Percentiles rank a stretch among this genome's conserved stretches.
phyloP scores from a whole-genome alignment of 2,113 vertebrate genomes.

The Malaclemys terrapin region DNA sequence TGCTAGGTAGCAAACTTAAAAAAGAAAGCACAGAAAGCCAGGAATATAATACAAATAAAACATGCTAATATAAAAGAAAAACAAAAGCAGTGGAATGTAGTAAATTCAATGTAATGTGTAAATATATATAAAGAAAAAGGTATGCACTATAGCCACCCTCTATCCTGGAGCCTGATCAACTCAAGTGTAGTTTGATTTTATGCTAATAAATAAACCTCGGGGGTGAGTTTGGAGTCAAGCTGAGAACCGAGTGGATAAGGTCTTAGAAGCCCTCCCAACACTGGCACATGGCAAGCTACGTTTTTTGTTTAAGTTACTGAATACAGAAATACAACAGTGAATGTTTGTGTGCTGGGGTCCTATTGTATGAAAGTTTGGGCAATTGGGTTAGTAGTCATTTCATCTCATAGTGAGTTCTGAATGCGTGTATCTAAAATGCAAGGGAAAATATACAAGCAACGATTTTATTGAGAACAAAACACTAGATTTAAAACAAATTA shows the following conservation, averaged over 20 bases:
- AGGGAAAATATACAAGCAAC: not conserved
- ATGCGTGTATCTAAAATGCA: not conserved
- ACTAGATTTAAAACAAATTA: not conserved
- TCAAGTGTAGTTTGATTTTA: too few relatives aligned
- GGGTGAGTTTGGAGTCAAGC: too few relatives aligned
- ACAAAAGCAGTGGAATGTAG: not conserved
- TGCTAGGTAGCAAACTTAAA: not conserved
- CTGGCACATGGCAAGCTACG: not conserved
- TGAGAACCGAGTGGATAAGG: too few relatives aligned
- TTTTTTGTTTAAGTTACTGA: not conserved
- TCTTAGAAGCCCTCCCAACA: too few relatives aligned
- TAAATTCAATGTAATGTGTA: too few relatives aligned
- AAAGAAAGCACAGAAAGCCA: not conserved
- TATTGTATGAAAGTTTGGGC: fast-evolving
- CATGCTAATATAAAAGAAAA: not conserved
- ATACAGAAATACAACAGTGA: not conserved
- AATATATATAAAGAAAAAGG: too few relatives aligned
- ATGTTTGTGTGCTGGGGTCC: not conserved
- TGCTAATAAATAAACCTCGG: too few relatives aligned
- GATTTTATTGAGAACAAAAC: not conserved
- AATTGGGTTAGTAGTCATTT: not conserved
- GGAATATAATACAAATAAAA: not conserved
- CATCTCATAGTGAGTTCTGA: not conserved
- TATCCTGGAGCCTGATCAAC: too few relatives aligned
- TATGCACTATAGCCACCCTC: too few relatives aligned